Percentiles rank a stretch among this genome's conserved stretches.
Evolutionary conservation across 2,113 vertebrate species (phyloP).

Genomic region (Crotalus helleri): DNA sequence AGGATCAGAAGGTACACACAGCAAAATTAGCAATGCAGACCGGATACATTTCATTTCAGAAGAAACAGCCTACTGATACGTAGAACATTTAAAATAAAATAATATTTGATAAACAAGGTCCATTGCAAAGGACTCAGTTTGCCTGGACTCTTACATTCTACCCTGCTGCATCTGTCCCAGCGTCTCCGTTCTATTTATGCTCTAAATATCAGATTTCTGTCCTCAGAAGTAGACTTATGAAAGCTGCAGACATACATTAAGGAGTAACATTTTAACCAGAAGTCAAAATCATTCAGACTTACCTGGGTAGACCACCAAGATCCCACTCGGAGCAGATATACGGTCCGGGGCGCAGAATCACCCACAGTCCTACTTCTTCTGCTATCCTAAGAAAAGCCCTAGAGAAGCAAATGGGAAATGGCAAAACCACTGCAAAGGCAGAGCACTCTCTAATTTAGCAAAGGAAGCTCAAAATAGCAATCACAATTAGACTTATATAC

Average conservation of each 20-base stretch:
- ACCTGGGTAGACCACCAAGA: constrained; percentile 90
- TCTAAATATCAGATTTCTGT: neutral
- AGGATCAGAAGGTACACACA: no score
- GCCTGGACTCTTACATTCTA: neutral
- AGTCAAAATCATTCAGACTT: constrained; percentile 17
- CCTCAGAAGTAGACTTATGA: neutral
- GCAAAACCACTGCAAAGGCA: neutral
- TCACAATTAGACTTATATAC: neutral
- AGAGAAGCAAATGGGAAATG: neutral
- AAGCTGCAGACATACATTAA: neutral
- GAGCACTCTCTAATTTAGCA: neutral
- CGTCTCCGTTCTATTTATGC: neutral
- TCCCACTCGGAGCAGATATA: constrained; percentile 92
- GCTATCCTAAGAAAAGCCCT: constrained; percentile 83
- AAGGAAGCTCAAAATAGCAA: neutral
- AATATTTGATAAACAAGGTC: neutral
- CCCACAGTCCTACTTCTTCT: constrained; percentile 80
- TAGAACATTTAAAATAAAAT: neutral
- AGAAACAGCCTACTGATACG: neutral
- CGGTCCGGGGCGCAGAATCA: constrained; percentile 88
- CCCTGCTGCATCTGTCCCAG: neutral
- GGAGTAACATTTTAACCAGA: neutral
- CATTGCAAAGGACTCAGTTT: neutral
- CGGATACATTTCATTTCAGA: no score
- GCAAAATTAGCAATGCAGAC: no score